Percentiles rank a stretch among this genome's conserved stretches.
These are phyloP conservation scores for Drosophila cracens DNA, from an alignment of 2,888 invertebrate genomes.

Conservation along the genomic window DNA sequence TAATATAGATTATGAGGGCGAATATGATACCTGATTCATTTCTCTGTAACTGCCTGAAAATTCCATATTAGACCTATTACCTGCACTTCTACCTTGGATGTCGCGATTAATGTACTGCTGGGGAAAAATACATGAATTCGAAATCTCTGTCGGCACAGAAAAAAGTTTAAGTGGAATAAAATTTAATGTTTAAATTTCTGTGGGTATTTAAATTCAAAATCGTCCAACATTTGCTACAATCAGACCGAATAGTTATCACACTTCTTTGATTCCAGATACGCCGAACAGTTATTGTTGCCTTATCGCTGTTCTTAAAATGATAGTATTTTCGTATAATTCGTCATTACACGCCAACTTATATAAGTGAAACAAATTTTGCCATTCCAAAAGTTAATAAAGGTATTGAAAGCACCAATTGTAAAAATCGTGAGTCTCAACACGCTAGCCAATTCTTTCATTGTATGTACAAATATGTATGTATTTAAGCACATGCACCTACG, in stretches of 20 bases:
- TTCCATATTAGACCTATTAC: background rate
- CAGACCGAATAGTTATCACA: background rate
- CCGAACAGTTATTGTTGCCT: background rate
- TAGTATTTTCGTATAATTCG: constrained; percentile 4
- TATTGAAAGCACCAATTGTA: constrained; percentile 54
- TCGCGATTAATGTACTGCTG: background rate
- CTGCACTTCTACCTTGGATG: background rate
- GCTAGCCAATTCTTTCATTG: constrained; percentile 28
- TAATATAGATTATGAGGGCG: background rate
- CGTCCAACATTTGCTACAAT: background rate
- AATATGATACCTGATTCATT: background rate
- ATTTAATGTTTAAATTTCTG: background rate
- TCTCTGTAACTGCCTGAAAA: background rate
- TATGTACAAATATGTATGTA: constrained; percentile 16
- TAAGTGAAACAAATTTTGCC: constrained; percentile 27
- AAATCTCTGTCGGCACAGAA: background rate
- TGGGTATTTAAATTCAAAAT: background rate
- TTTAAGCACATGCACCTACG: constrained; percentile 15
- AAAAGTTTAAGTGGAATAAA: background rate
- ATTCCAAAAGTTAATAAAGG: constrained; percentile 50
- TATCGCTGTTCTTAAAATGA: background rate
- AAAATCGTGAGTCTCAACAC: constrained; percentile 51
- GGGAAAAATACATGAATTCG: background rate
- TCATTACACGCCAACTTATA: constrained; percentile 22
- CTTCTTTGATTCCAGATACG: background rate